Percentiles rank a stretch among this genome's conserved stretches.
phyloP scores from a whole-genome alignment of 2,888 invertebrate species.

The Drymonia ruficornis region DNA sequence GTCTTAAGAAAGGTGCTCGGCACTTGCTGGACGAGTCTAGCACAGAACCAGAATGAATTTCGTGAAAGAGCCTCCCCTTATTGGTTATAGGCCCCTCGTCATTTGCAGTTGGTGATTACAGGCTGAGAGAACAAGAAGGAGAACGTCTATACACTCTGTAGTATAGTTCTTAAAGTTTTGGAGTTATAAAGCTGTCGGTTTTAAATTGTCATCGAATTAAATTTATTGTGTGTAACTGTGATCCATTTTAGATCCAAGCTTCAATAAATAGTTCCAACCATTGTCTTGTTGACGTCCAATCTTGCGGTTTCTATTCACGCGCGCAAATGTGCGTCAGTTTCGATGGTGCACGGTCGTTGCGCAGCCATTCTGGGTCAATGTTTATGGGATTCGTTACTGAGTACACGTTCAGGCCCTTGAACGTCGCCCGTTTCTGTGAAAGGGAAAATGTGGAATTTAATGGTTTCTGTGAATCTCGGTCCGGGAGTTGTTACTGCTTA shows the following conservation, averaged over 20 bases:
- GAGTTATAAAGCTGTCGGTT: neutral
- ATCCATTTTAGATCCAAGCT: conserved; percentile 14
- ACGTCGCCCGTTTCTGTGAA: neutral
- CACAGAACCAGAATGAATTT: no score
- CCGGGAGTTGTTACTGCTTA: no score
- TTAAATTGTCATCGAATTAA: neutral
- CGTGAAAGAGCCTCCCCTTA: no score
- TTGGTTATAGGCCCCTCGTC: no score
- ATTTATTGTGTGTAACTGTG: neutral
- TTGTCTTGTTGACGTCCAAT: conserved; percentile 36
- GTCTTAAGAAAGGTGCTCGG: no score
- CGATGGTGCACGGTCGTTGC: conserved; percentile 20
- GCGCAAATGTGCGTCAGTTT: conserved; percentile 8
- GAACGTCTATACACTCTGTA: no score
- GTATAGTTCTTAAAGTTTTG: no score
- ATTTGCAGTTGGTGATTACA: no score
- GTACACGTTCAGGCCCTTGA: neutral
- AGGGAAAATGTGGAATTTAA: neutral
- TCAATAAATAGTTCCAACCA: conserved; percentile 4
- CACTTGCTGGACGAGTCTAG: no score
- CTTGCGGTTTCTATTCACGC: conserved; percentile 24
- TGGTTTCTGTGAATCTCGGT: neutral
- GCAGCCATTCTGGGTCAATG: neutral
- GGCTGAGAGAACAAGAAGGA: no score
- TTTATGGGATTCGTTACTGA: neutral